Evolutionary conservation across 2,113 vertebrate species (phyloP), one percentile per base, ranked within the genome.

Genomic region (Tretioscincus oriximinensis): DNA sequence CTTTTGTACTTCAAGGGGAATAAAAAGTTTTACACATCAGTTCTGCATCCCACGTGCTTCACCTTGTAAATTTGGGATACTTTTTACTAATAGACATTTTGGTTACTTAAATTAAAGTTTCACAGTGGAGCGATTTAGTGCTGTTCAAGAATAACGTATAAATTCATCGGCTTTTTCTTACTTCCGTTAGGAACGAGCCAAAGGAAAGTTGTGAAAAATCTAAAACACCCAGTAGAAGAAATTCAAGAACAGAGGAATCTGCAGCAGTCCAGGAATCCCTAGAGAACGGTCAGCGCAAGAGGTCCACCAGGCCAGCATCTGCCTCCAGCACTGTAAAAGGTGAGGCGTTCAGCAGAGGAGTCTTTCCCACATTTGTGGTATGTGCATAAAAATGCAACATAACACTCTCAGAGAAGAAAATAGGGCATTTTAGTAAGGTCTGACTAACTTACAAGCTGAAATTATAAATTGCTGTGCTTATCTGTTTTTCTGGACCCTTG

Each of bases 191-290:
- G 91, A 96, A 94, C 94, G 95, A 96, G 92, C 93, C 94, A 93
- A 98, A 97, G 94, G 96, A 95, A 84, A 93, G 92, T 78, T 91
- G 95, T 87, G 98, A 99, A 94, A 99, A 97, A 88, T 96, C 97
- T 82, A 99, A 98, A 94, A 97, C 96, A 77, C 96, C 97, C 31
- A 98, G 94, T 88, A 95, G 97, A 88, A 96, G 97, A 94, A 99
- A 98, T 94, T 98, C 97, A 77, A 96, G 97, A 85, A 95, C 97
- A 77, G 98, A 99, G 90, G 98, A 98, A 86, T 96, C 96, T 91
- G 91, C 94, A 45, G 89, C 91, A 66, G 81, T 93, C 60, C 95
- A 95, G 92, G 98, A 99, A 35, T 92, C 91, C 41, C 90, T 95
- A 79, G 98, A 99, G 93, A 98, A 96, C 0, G 96, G 96, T 84